Conservation (phyloP, 2,888 invertebrate genomes). For the Coremacera marginata region DNA sequence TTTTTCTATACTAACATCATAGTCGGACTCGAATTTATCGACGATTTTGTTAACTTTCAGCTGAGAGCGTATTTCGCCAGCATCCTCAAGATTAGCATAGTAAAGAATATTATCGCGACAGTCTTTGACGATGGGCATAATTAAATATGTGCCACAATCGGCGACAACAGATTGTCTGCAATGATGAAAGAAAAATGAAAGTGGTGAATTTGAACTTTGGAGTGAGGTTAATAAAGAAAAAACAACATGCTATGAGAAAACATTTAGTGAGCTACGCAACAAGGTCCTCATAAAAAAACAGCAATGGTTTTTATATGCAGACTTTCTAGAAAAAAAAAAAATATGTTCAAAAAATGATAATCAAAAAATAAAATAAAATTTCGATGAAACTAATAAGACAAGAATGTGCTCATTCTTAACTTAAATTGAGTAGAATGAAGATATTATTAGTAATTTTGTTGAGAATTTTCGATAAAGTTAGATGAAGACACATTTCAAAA, state of each 20-base stretch:
- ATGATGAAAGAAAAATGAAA: conserved; percentile 31
- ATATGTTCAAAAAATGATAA: neutral
- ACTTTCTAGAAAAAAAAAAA: too few species aligned
- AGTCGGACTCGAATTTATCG: conserved; percentile 92
- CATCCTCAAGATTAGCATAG: conserved; percentile 81
- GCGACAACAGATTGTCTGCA: conserved; percentile 86
- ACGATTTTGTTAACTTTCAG: conserved; percentile 84
- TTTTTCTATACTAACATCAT: conserved; percentile 76
- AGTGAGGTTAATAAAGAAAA: neutral
- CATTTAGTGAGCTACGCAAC: neutral
- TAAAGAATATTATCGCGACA: conserved; percentile 93
- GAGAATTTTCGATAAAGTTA: neutral
- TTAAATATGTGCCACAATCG: conserved; percentile 91
- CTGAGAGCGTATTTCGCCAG: conserved; percentile 75
- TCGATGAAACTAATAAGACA: neutral
- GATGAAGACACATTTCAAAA: neutral
- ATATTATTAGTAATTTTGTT: too few species aligned
- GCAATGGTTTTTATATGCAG: too few species aligned
- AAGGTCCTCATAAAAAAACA: neutral
- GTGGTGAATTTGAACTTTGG: neutral
- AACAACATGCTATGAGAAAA: neutral
- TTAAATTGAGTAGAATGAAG: too few species aligned
- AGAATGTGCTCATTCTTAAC: neutral
- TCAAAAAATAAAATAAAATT: neutral
- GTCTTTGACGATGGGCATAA: conserved; percentile 86